Percentiles rank a stretch among this genome's conserved stretches.
These are phyloP conservation scores for Cyanoderma ruficeps DNA, from an alignment of 2,113 vertebrate genomes.

Conservation along the genomic window DNA sequence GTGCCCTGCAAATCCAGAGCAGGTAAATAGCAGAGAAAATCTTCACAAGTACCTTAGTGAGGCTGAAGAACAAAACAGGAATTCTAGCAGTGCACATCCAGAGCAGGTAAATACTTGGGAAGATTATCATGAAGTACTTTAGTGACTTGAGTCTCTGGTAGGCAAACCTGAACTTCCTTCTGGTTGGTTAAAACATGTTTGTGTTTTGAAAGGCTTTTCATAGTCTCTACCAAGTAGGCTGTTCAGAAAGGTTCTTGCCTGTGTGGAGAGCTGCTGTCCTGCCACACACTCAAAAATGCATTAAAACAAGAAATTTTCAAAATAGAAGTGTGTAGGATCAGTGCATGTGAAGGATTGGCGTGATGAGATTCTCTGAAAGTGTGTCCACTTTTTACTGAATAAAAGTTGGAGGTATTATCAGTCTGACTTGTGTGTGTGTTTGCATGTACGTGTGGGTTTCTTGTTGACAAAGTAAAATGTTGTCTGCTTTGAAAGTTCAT, in stretches of 20 bases:
- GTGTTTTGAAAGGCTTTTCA: background rate
- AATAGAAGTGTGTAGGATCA: background rate
- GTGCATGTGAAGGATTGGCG: background rate
- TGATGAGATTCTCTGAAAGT: background rate
- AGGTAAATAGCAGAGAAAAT: background rate
- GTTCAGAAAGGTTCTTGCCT: background rate
- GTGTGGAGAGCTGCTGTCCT: background rate
- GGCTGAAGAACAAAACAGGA: background rate
- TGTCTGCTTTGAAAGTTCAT: background rate
- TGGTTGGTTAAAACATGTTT: background rate
- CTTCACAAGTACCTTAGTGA: background rate
- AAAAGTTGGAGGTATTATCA: background rate
- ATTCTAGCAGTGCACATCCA: background rate
- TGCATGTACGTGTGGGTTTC: background rate
- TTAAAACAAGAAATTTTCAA: background rate
- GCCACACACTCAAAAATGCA: background rate
- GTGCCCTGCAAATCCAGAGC: background rate
- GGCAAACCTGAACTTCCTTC: background rate
- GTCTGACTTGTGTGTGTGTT: background rate
- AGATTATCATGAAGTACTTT: background rate
- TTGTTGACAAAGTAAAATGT: background rate
- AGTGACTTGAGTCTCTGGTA: background rate
- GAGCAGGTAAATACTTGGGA: background rate
- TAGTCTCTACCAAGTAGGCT: background rate
- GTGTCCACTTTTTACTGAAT: background rate